These are phyloP conservation scores for Tachina lurida DNA, from an alignment of 2,888 invertebrate genomes.

Conservation along the genomic window DNA sequence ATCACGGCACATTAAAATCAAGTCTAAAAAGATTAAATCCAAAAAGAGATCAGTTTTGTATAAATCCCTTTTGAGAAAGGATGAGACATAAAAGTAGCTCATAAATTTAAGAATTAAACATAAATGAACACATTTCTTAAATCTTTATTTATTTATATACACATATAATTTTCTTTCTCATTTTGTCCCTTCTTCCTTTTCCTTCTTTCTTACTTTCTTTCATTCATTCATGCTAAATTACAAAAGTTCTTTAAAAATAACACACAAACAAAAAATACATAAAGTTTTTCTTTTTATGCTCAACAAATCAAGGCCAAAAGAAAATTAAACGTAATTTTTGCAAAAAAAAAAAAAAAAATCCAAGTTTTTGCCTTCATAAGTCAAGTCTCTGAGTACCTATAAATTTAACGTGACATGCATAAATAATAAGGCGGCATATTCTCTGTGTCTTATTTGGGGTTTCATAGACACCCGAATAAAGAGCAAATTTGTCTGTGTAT, in stretches of 20 bases:
- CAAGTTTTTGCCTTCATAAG: conserved; percentile 54
- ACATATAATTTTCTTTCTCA: background rate
- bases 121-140: conserved; percentile 48
- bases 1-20: conserved; percentile 59
- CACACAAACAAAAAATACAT: background rate
- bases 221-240: conserved; percentile 33
- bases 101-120: conserved; percentile 64
- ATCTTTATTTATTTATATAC: conserved; percentile 21
- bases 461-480: background rate
- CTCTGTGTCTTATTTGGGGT: conserved; percentile 4
- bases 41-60: conserved; percentile 54
- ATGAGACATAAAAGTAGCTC: conserved; percentile 44
- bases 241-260: conserved; percentile 18
- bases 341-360: conserved; percentile 18
- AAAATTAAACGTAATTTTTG: conserved; percentile 57
- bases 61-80: conserved; percentile 67
- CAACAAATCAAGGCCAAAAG: conserved; percentile 60
- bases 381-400: conserved; percentile 69
- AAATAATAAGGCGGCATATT: conserved; percentile 52
- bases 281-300: conserved; percentile 26
- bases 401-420: conserved; percentile 71
- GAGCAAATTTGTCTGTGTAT: background rate
- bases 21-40: conserved; percentile 49
- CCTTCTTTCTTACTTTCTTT: background rate
- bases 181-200: background rate